Evolutionary conservation across 1,140 invertebrate genomes (phyloP), one percentile per base, ranked within the genome.

Genomic region (Ylistrum balloti): DNA sequence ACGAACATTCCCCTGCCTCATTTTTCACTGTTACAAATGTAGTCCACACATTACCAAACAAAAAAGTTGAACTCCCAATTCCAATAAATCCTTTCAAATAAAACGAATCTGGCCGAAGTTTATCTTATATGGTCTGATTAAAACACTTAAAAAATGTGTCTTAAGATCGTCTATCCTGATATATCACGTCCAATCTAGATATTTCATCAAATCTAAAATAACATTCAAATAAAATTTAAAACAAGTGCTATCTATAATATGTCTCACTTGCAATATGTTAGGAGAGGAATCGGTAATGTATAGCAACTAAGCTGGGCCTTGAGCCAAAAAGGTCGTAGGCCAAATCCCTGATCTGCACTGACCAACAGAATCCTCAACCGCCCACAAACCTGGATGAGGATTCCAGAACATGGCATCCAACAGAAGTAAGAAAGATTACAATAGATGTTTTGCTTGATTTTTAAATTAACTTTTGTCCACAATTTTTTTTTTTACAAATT

Each of bases 151-250:
- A 74, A n/a, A 74, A 74, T 74, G 56, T 74, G 56, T 74, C 56
- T 74, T 74, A n/a, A 74, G 56, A 74, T 74, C 28, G 56, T 74
- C 56, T 74, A 74, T 28, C 41, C 56, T 9, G 56, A 74, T 74
- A 28, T n/a, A 74, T 74, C 56, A 28, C 1, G 56, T 28, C 56
- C 17, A 5, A 74, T 74, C 56, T 74, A 28, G 56, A 74, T 74
- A 74, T n/a, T 74, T 74, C 56, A 74, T 74, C 56, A 74, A 74
- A 74, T 74, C 56, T n/a, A 74, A 74, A 74, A 74, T 74, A 74
- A 74, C 28, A n/a, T 7, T 74, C 56, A 74, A 74, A 74, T 74
- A 74, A 74, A 74, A 74, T 74, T 74, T 28, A 74, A 74, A 74
- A 74, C 56, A 74, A 74, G n/a, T 74, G 56, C 56, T 74, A 74